Base-by-base conservation (phyloP, 2,888 invertebrate species). In the Lacanobia wlatinum region DNA sequence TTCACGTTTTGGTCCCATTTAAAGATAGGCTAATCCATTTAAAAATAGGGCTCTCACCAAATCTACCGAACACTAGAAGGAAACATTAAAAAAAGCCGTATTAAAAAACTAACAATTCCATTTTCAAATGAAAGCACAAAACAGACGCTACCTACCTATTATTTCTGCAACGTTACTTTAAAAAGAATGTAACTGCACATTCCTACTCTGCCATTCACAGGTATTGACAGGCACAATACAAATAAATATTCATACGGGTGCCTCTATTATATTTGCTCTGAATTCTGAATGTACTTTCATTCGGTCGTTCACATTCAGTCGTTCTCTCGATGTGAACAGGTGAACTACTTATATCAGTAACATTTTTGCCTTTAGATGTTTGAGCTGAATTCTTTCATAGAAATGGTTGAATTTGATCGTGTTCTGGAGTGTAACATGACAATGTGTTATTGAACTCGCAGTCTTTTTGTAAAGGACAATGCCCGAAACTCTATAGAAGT, bases 201-300 rank as follows among this genome's bases (percentile, higher is more conserved):
- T 76, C 21, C 23, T 55, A 43, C 65, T 65, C 50, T 28, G 52
- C 58, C 50, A 34, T 61, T 59, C 53, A 82, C 63, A 60, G n/a
- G 21, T 76, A 83, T 83, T 69, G 82, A 81, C 75, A 67, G 56
- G 60, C 73, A 76, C 78, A 83, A 77, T 72, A 70, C 85, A 79
- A 82, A 84, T 82, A 84, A 34, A 80, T 74, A 80, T 84, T 56
- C 76, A 58, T 65, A 56, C 68, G 72, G 40, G 46, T 62, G 75
- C 75, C 58, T 72, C 67, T 62, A 77, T 79, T 81, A 72, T 80
- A 77, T 81, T 84, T 72, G 68, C 76, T 70, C 28, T 62, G 73
- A 70, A 64, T 62, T 55, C 63, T 58, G 60, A 69, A 78, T 61
- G 72, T 65, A 50, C 65, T 59, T 62, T 58, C 62, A 62, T 67